Conservation (phyloP, 2,113 vertebrate genomes). For the Cyprinus carpio region DNA sequence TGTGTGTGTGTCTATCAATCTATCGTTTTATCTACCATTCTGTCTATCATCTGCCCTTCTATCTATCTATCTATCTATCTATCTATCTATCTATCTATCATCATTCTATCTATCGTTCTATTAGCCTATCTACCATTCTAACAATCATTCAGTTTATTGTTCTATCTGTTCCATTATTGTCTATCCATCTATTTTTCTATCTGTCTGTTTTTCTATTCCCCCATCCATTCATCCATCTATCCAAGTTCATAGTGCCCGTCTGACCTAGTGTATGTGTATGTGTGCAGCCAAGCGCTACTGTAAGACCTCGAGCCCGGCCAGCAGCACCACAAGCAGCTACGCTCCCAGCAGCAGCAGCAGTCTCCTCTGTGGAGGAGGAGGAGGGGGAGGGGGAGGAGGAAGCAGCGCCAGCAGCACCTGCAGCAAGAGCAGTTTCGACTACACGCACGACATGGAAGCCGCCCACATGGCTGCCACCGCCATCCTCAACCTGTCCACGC, state of each 20-base stretch:
- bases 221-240: background rate
- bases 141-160: background rate
- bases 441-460: slow-evolving; percentile 97
- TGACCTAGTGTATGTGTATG: slow-evolving; percentile 33
- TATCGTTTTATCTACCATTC: no score
- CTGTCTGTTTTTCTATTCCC: background rate
- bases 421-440: slow-evolving; percentile 99
- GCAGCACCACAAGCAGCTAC: slow-evolving; percentile 97
- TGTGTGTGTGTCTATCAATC: no score
- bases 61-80: background rate
- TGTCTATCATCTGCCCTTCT: slow-evolving; percentile 21
- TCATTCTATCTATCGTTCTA: background rate
- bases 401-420: slow-evolving; percentile 99
- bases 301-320: slow-evolving; percentile 93
- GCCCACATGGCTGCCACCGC: slow-evolving; percentile 98
- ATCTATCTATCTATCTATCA: no score
- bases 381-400: slow-evolving; percentile 73
- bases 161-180: slow-evolving; percentile 2
- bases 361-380: slow-evolving; percentile 73
- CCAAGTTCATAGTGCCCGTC: background rate
- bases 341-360: slow-evolving; percentile 94
- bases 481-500: slow-evolving; percentile 97
- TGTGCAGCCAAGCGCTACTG: slow-evolving; percentile 90
- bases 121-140: background rate
- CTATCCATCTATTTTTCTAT: slow-evolving; percentile 11